phyloP scores from a whole-genome alignment of 2,797 vertebrate species.

The Staurois parvus region DNA sequence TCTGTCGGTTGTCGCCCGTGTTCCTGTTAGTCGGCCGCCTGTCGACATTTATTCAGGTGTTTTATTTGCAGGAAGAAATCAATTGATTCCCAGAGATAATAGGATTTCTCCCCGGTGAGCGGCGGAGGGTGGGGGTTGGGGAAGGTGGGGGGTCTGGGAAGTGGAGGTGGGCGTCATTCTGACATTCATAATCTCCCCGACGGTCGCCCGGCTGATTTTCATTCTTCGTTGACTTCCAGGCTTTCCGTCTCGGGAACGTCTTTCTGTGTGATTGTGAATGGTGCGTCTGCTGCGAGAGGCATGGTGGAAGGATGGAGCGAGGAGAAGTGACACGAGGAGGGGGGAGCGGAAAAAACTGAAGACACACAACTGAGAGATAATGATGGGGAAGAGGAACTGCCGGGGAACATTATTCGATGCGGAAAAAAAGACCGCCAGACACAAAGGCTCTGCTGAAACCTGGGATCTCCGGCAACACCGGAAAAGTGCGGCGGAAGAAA shows the following conservation, averaged over 20 bases:
- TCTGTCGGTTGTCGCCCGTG: too few relatives aligned
- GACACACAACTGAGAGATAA: not conserved
- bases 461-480: not conserved
- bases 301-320: constrained; percentile 1
- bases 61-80: not conserved
- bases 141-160: not conserved
- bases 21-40: too few relatives aligned
- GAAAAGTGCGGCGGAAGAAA: not conserved
- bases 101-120: not conserved
- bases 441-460: not conserved
- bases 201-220: not conserved
- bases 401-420: constrained; percentile 13
- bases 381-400: not conserved
- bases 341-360: constrained; percentile 3
- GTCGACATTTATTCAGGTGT: too few relatives aligned
- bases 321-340: constrained; percentile 19
- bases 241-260: not conserved
- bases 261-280: constrained; percentile 21
- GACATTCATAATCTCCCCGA: not conserved
- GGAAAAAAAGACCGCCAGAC: not conserved
- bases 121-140: too few relatives aligned
- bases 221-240: not conserved
- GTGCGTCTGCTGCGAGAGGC: not conserved
- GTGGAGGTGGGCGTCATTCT: not conserved
- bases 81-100: constrained; percentile 5